phyloP scores from a whole-genome alignment of 2,888 invertebrate genomes.

The Dicyrtomina minuta region DNA sequence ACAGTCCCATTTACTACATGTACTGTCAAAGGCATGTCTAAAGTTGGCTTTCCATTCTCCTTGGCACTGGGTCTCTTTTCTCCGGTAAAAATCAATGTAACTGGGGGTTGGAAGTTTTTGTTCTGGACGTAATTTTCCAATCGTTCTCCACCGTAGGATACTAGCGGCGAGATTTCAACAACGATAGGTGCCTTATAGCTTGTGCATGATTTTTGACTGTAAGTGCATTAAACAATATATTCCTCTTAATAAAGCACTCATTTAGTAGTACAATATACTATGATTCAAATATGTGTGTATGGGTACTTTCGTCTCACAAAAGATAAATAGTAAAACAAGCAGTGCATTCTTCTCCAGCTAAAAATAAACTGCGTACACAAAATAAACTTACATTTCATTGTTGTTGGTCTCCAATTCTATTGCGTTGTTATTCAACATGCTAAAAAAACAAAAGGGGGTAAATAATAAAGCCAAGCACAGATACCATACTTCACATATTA shows the following conservation, averaged over 20 bases:
- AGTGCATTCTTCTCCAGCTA: not conserved
- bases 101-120: slow-evolving; percentile 69
- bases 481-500: not conserved
- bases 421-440: slow-evolving; percentile 54
- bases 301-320: too few relatives aligned
- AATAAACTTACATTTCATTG: slow-evolving; percentile 54
- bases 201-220: slow-evolving; percentile 57
- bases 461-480: slow-evolving; percentile 43
- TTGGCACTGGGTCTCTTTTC: slow-evolving; percentile 39
- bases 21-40: slow-evolving; percentile 46
- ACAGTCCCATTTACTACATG: slow-evolving; percentile 32
- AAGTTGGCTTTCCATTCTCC: slow-evolving; percentile 35
- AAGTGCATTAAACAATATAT: slow-evolving; percentile 46
- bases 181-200: slow-evolving; percentile 58
- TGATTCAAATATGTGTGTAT: not conserved
- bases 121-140: slow-evolving; percentile 67
- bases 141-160: slow-evolving; percentile 89
- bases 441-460: slow-evolving; percentile 45
- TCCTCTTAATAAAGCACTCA: not conserved
- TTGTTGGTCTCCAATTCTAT: slow-evolving; percentile 54
- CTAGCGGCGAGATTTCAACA: slow-evolving; percentile 88
- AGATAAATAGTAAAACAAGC: not conserved
- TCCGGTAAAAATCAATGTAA: slow-evolving; percentile 52
- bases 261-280: not conserved
- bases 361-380: slow-evolving; percentile 11